Evolutionary conservation across 2,797 vertebrate genomes (phyloP).

Genomic region (Rhinogobio ventralis): DNA sequence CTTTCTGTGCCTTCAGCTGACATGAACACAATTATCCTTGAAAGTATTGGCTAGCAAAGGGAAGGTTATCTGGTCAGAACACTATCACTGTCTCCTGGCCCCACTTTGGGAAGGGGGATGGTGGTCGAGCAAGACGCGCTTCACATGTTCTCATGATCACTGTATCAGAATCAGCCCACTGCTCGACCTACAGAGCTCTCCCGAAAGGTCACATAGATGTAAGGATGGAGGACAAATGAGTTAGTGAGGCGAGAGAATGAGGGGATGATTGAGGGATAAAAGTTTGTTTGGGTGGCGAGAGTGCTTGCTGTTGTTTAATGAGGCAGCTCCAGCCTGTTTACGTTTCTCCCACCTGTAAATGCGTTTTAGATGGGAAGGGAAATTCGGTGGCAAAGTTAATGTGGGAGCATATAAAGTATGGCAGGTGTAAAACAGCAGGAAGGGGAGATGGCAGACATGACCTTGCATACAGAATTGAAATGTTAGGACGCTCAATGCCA

Average conservation of each 20-base stretch:
- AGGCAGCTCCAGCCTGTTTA: constrained; percentile 35
- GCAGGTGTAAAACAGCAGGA: constrained; percentile 42
- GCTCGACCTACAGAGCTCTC: constrained; percentile 18
- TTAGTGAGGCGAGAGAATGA: not conserved
- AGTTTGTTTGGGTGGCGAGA: constrained; percentile 36
- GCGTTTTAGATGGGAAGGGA: constrained; percentile 49
- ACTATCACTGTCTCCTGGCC: not conserved
- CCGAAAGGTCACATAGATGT: constrained; percentile 5
- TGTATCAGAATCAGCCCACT: not conserved
- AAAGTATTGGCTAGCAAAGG: constrained; percentile 44
- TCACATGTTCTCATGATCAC: not conserved
- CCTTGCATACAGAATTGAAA: constrained; percentile 51
- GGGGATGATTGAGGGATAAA: constrained; percentile 49
- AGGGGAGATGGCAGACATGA: constrained; percentile 47
- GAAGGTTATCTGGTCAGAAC: constrained; percentile 53
- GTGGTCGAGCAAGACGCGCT: not conserved
- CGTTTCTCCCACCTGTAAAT: constrained; percentile 47
- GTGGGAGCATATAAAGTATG: constrained; percentile 51
- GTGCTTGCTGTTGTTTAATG: constrained; percentile 49
- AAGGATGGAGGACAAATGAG: constrained; percentile 22
- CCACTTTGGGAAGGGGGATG: not conserved
- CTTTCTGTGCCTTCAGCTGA: constrained; percentile 29
- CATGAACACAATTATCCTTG: constrained; percentile 52
- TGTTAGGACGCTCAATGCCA: not conserved
- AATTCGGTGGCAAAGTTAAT: constrained; percentile 48